Evolutionary conservation across 2,888 invertebrate species (phyloP).

Genomic region (Megalurothrips usitatus): DNA sequence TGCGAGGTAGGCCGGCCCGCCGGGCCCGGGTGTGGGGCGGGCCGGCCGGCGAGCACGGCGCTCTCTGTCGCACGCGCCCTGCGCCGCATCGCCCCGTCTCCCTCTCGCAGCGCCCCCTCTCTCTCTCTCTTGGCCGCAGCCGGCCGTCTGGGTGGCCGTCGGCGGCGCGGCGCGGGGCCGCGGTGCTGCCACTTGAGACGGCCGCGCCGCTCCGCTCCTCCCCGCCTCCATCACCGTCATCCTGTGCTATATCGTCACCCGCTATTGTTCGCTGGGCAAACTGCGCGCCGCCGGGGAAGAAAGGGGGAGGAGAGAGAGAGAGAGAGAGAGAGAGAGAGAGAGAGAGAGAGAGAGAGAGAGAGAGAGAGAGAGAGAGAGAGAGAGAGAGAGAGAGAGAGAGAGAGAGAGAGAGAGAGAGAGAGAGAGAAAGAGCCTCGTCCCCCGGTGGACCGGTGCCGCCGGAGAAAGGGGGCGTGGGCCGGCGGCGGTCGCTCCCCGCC

Average conservation of each 20-base stretch:
- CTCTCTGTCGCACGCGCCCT: not conserved
- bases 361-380: not conserved
- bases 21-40: not conserved
- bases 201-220: not conserved
- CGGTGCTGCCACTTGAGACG: conserved; percentile 7
- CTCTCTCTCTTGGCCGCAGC: not conserved
- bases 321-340: not conserved
- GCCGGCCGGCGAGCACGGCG: not conserved
- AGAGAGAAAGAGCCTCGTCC: too few relatives aligned
- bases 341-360: not conserved
- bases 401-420: not conserved
- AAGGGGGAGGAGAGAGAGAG: not conserved
- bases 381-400: not conserved
- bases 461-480: not conserved
- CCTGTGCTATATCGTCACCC: not conserved
- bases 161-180: not conserved
- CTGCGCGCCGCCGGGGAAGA: not conserved
- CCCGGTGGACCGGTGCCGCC: not conserved
- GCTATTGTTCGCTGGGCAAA: conserved; percentile 3
- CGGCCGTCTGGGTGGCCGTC: not conserved
- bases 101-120: too few relatives aligned
- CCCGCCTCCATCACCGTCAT: not conserved
- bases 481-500: not conserved
- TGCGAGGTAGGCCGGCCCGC: not conserved
- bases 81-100: too few relatives aligned